Evolutionary conservation across 2,797 vertebrate species (phyloP).

Genomic region (Crenichthys baileyi): DNA sequence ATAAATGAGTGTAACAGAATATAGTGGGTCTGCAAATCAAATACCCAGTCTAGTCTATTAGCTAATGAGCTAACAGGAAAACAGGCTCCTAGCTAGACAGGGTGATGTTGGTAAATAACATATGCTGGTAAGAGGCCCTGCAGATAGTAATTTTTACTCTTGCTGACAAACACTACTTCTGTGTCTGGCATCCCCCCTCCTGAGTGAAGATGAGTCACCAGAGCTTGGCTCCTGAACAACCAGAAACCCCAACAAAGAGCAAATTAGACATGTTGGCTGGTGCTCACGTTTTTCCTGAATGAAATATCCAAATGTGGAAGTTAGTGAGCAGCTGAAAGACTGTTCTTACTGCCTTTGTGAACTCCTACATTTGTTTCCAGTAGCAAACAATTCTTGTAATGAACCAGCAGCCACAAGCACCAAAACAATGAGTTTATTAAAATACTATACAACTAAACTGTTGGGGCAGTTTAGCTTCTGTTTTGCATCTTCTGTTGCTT

Average conservation of each 20-base stretch:
- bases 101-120: conserved; percentile 78
- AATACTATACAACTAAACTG: conserved; percentile 29
- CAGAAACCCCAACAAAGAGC: conserved; percentile 60
- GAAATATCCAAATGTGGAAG: conserved; percentile 37
- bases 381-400: conserved; percentile 27
- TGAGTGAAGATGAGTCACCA: conserved; percentile 75
- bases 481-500: conserved; percentile 7
- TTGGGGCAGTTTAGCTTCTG: conserved; percentile 20
- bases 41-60: conserved; percentile 56
- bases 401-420: conserved; percentile 17
- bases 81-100: conserved; percentile 66
- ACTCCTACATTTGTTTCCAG: conserved; percentile 19
- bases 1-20: background rate
- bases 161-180: conserved; percentile 70
- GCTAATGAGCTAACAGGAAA: conserved; percentile 47
- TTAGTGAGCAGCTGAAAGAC: conserved; percentile 24
- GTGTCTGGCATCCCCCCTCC: conserved; percentile 71
- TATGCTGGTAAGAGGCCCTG: conserved; percentile 65
- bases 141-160: conserved; percentile 77
- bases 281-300: conserved; percentile 46
- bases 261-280: conserved; percentile 52
- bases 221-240: conserved; percentile 64
- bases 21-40: conserved; percentile 54
- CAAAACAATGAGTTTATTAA: conserved; percentile 14
- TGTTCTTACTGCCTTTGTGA: conserved; percentile 21